Base-by-base conservation (phyloP, 1,140 invertebrate species). In the Plodia interpunctella region DNA sequence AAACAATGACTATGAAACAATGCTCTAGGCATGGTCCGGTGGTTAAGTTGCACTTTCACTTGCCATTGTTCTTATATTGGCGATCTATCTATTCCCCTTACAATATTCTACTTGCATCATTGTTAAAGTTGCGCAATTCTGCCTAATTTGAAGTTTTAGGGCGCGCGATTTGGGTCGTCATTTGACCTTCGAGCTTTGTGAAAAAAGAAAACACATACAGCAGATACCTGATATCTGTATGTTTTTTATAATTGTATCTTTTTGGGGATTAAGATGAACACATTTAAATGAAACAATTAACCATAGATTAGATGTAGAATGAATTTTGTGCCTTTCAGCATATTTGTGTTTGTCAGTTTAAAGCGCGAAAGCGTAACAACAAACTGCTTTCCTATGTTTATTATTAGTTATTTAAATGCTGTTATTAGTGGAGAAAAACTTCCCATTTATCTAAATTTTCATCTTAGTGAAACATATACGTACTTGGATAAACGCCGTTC, bases 1-100 rank as follows among this genome's bases (percentile, higher is more conserved):
- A 77, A 80, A 84, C 80, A 88, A 87, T 87, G 76, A 66, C 69
- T 74, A 73, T 55, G 55, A 62, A 77, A 88, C 85, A 88, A 88
- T 88, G 63, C 73, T 49, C 65, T 49, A 68, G 72, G 28, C 66
- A 63, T 72, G 74, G 69, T 74, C 73, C 76, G 68, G 64, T 79
- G 70, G 66, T 72, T 77, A 63, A 65, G 66, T 58, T 77, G 67
- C 70, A 86, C 85, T 87, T 86, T 88, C 80, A 80, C 85, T 79
- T 55, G 64, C 69, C 58, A 86, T 88, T 88, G 82, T 82, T 83
- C 70, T 74, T 78, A n/a, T n/a, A 78, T 77, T 77, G 73, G 70
- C 65, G 64, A 77, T 77, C 74, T 74, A 77, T 77, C 74, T 74
- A 73, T 74, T 65, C 62, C 68, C 49, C 55, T 63, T 50, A 62